Evolutionary conservation across 2,113 vertebrate genomes (phyloP).

Genomic region (Tupaia tana): DNA sequence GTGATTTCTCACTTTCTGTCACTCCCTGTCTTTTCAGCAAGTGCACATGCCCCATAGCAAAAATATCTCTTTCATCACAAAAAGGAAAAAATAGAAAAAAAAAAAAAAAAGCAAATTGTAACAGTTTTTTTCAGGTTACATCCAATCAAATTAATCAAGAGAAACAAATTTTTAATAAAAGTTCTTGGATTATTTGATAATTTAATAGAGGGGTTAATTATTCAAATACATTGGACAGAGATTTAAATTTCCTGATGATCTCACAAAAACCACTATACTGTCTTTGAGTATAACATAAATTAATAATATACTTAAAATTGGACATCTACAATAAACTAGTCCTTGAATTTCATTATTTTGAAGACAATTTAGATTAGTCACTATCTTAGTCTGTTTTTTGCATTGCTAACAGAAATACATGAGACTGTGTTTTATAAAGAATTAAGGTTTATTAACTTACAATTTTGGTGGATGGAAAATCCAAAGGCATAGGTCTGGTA

Average conservation of each 20-base stretch:
- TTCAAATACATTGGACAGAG: constrained; percentile 40
- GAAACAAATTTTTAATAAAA: constrained; percentile 3
- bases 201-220: not conserved
- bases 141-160: not conserved
- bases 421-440: too few relatives aligned
- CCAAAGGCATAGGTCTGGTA: too few relatives aligned
- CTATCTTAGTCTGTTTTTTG: not conserved
- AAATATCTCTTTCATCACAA: too few relatives aligned
- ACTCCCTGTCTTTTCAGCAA: too few relatives aligned
- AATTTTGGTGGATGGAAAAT: too few relatives aligned
- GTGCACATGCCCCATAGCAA: too few relatives aligned
- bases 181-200: constrained; percentile 46
- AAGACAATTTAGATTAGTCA: constrained; percentile 32
- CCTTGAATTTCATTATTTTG: constrained; percentile 32
- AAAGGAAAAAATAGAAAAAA: too few relatives aligned
- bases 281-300: constrained; percentile 17
- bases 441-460: too few relatives aligned
- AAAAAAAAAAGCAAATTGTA: not conserved
- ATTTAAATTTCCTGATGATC: not conserved
- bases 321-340: constrained; percentile 25
- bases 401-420: too few relatives aligned
- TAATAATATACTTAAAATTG: not conserved
- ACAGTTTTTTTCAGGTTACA: not conserved
- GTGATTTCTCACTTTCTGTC: too few relatives aligned
- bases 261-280: not conserved